Conservation (phyloP, 2,113 vertebrate genomes). For the Pantherophis guttatus region DNA sequence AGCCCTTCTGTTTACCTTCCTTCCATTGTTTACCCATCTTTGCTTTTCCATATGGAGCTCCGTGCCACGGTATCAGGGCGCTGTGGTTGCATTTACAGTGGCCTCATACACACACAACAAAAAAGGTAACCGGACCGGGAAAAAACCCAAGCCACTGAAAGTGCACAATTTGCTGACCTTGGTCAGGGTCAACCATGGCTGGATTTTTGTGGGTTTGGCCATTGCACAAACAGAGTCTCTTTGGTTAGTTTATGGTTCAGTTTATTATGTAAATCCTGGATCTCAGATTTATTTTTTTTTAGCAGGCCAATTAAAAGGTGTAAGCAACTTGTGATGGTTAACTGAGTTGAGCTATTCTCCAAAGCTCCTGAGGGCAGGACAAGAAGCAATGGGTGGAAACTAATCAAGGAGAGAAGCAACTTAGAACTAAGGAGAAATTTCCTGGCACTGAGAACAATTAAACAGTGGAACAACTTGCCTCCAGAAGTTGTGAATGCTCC, state of each 20-base stretch:
- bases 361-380: too few species aligned
- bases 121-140: not conserved
- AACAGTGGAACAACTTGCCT: too few species aligned
- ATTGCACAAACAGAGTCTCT: not conserved
- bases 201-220: not conserved
- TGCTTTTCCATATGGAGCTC: not conserved
- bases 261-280: not conserved
- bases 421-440: too few species aligned
- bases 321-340: not conserved
- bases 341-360: too few species aligned
- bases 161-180: not conserved
- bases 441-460: too few species aligned
- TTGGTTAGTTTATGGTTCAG: not conserved
- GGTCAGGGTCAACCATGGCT: not conserved
- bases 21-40: rapidly evolving
- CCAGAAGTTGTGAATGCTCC: too few species aligned
- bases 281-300: too few species aligned
- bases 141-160: not conserved
- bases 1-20: not conserved
- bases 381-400: too few species aligned
- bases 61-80: not conserved
- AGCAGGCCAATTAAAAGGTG: not conserved
- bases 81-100: not conserved
- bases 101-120: not conserved
- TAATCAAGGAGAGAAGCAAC: too few species aligned